Base-by-base conservation (phyloP, 2,113 vertebrate species). In the Chiloscyllium plagiosum region DNA sequence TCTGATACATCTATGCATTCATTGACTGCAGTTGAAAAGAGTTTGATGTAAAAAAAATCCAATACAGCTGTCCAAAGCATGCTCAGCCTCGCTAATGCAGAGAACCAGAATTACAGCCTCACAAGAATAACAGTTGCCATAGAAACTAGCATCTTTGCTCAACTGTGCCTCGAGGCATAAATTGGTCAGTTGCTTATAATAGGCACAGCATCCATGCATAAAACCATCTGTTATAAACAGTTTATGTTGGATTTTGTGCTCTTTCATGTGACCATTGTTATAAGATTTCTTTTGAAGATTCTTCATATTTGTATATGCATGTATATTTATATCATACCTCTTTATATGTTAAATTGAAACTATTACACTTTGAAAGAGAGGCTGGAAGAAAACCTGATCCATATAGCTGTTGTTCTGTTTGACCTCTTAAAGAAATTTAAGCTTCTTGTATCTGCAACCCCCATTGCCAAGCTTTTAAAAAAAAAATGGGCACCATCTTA, bases 81-180 rank as follows among this genome's bases (percentile, higher is more conserved):
- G 89, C 61, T 93, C n/a, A 68, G 56, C n/a, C n/a, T 22, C 66
- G 61, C 89, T 37, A 66, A 93, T 66, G 61, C 29, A 24, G 29
- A 92, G 56, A 92, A n/a, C 33, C 87, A 65, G 87, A 65, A n/a
- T 65, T 92, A 92, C 56, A 42, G 61, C 20, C 20, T 66, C 61
- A 66, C 89, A 47, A 22, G 61, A 66, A 66, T 93, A 61, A 68
- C 89, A 22, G 89, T 93, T 93, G 8, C 89, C 61, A 93, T 93
- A 93, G 89, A 93, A 93, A 93, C 89, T 93, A 93, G 37, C 61
- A 93, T 37, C 61, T 93, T 22, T 93, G 89, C 89, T 33, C 66
- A 93, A 93, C 66, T 93, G n/a, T 93, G 89, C 33, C 89, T 93
- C 37, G 89, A 66, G 56, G 89, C 89, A 93, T 93, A 93, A 93